These are phyloP conservation scores for Adelosebastes latens DNA, from an alignment of 2,797 vertebrate species.

Conservation along the genomic window DNA sequence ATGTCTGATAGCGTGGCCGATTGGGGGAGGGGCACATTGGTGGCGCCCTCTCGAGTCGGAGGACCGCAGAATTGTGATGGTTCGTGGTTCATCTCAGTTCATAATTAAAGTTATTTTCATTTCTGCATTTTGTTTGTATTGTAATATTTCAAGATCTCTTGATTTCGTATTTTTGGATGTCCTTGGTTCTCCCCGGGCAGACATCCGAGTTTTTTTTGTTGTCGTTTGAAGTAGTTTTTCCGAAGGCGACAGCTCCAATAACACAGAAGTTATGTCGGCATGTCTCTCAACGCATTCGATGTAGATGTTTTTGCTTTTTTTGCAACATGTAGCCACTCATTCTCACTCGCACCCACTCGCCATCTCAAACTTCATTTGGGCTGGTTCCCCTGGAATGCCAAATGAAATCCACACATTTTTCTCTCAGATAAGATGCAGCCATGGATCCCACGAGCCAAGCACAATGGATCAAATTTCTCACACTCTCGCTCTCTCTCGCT, in stretches of 20 bases:
- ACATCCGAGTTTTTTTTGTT: slow-evolving; percentile 74
- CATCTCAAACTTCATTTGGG: slow-evolving; percentile 99
- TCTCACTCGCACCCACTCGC: slow-evolving; percentile 99
- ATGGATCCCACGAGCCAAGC: slow-evolving; percentile 99
- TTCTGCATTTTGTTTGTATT: slow-evolving; percentile 64
- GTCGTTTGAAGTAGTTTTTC: slow-evolving; percentile 77
- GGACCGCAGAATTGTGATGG: slow-evolving; percentile 89
- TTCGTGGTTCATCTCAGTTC: slow-evolving; percentile 84
- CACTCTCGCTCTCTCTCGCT: slow-evolving; percentile 85
- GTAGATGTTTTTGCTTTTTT: slow-evolving; percentile 90
- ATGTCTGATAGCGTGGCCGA: slow-evolving; percentile 91
- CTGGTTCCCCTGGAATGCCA: slow-evolving; percentile 93
- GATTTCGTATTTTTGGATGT: slow-evolving; percentile 81
- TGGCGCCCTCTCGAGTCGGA: slow-evolving; percentile 82
- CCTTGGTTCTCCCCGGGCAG: slow-evolving; percentile 80
- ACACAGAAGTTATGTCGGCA: slow-evolving; percentile 90
- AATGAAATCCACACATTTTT: slow-evolving; percentile 99
- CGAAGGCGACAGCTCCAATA: slow-evolving; percentile 90
- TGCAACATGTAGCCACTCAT: slow-evolving; percentile 99
- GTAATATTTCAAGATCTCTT: slow-evolving; percentile 84
- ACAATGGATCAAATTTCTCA: slow-evolving; percentile 99
- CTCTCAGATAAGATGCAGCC: slow-evolving; percentile 99
- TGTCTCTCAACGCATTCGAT: slow-evolving; percentile 95
- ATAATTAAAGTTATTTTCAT: slow-evolving; percentile 64
- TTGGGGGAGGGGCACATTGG: slow-evolving; percentile 76